These are phyloP conservation scores for Leptodactylus fallax DNA, from an alignment of 2,797 vertebrate species.

Conservation along the genomic window DNA sequence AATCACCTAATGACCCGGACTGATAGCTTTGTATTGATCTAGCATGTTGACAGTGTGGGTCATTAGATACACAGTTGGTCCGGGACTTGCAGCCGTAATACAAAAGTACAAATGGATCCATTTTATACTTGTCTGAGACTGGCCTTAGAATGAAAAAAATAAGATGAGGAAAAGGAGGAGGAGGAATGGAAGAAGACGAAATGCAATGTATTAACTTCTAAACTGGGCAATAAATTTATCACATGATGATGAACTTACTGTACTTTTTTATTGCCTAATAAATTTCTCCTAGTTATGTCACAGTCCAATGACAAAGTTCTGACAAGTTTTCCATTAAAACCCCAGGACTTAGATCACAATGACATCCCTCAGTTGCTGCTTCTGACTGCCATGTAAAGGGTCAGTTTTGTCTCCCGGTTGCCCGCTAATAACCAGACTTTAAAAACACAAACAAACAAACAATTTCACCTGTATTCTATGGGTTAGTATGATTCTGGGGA, in stretches of 20 bases:
- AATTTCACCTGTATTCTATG: too few relatives aligned
- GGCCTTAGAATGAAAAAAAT: background rate
- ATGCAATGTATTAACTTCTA: background rate
- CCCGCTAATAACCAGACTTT: too few relatives aligned
- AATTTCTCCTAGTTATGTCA: background rate
- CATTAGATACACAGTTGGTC: too few relatives aligned
- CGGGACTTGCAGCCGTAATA: too few relatives aligned
- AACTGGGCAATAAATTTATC: background rate
- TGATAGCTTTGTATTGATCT: too few relatives aligned
- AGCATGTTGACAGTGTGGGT: too few relatives aligned
- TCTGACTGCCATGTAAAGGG: background rate
- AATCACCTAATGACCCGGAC: too few relatives aligned
- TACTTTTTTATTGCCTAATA: slow-evolving; percentile 22
- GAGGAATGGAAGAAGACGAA: background rate
- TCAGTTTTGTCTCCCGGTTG: background rate
- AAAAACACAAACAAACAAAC: too few relatives aligned
- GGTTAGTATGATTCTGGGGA: too few relatives aligned
- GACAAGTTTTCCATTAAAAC: background rate
- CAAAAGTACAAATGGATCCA: too few relatives aligned
- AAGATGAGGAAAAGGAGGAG: background rate
- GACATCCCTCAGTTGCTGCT: background rate
- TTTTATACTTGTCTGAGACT: too few relatives aligned
- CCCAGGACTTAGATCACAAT: background rate
- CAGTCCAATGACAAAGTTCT: background rate
- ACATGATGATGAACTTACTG: background rate